These are phyloP conservation scores for Otocyon megalotis DNA, from an alignment of 2,113 vertebrate species.

Conservation along the genomic window DNA sequence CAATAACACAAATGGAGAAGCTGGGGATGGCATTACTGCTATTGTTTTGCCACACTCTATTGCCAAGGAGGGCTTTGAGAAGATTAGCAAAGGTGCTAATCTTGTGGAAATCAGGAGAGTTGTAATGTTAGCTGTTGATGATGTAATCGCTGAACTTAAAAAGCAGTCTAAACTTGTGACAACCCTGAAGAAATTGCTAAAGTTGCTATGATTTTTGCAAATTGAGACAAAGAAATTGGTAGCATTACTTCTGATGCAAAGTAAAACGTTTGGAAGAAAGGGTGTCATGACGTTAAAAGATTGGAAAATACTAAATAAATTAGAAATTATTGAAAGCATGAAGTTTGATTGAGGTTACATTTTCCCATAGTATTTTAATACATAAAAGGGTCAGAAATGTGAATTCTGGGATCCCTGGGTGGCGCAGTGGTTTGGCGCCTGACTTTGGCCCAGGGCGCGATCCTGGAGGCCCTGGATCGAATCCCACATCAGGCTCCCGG, in stretches of 20 bases:
- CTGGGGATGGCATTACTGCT: constrained; percentile 97
- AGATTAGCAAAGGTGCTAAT: constrained; percentile 98
- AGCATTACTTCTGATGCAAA: constrained; percentile 97
- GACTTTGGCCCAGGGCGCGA: too few species aligned
- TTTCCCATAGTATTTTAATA: constrained; percentile 99
- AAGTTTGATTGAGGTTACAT: constrained; percentile 99
- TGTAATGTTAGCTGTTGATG: constrained; percentile 97
- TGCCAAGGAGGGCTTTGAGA: constrained; percentile 98
- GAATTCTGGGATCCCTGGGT: too few species aligned
- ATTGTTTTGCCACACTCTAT: constrained; percentile 96
- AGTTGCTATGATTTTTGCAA: constrained; percentile 99
- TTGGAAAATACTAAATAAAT: constrained; percentile 97
- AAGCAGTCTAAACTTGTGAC: constrained; percentile 97
- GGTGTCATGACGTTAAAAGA: constrained; percentile 99
- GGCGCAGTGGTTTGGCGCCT: too few species aligned
- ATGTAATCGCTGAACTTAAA: constrained; percentile 93
- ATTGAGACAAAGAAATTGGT: constrained; percentile 96
- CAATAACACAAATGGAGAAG: constrained; percentile 99
- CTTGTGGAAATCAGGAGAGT: constrained; percentile 97
- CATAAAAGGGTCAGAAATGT: constrained; percentile 92
- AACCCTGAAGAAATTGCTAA: constrained; percentile 98
- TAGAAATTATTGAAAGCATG: constrained; percentile 99
- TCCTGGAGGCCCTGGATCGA: too few species aligned
- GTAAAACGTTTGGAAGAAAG: constrained; percentile 98
- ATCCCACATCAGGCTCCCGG: too few species aligned